Base-by-base conservation (phyloP, 2,888 invertebrate genomes). In the Odontomyia ornata region DNA sequence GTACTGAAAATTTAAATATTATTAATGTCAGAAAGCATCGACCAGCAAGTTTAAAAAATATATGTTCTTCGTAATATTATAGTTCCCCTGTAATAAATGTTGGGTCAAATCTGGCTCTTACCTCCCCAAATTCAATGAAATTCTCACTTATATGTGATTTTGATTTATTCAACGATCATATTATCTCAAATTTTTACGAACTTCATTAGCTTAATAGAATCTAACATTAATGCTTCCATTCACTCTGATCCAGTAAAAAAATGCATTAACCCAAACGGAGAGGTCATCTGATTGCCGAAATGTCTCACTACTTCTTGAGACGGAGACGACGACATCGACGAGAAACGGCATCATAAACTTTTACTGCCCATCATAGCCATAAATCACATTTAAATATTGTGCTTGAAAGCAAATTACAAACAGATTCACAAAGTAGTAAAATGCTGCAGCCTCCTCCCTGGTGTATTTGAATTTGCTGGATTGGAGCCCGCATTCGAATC, bases 351-450 rank as follows among this genome's bases (percentile, higher is more conserved):
- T 57, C 30, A 43, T 73, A 73, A 73, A 73, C 23, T 73, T 73
- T 73, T 73, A 73, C 27, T 60, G 43, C 60, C 73, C 73, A 47
- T 73, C 60, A 36, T 69, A 46, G 21, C 56, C 75, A 75, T 75
- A 75, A 75, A 46, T 75, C 75, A 75, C 60, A 75, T 60, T 60
- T 75, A 30, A 46, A 75, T 46, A 64, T 47, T 43, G 62, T 64
- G 60, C 75, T 75, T 47, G 60, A 75, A 64, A 75, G 75, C 64
- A 64, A 75, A 75, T 75, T 75, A 75, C 75, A 64, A 75, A 64
- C 75, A 75, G 75, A 75, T 75, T 75, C 73, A 69, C 69, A 9
- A 36, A 73, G 73, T 57, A 43, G 36, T 57, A 36, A 36, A 73
- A 73, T 57, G 73, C 36, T n/a, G n/a, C 72, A 3, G 15, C 57